Base-by-base conservation (phyloP, 2,888 invertebrate species). In the Tyria jacobaeae region DNA sequence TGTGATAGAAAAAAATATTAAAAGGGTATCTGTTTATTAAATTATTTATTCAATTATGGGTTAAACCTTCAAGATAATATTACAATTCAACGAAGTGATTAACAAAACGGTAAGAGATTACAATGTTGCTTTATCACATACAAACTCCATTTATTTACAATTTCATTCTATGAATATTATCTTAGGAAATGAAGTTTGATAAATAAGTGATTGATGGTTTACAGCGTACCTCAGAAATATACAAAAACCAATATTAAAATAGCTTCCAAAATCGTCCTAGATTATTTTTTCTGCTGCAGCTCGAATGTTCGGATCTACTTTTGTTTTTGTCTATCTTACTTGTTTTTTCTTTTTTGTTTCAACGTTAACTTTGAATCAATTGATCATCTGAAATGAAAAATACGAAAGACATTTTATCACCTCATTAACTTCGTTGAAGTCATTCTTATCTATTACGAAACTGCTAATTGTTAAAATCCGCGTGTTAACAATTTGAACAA, bases 1-100 rank as follows among this genome's bases (percentile, higher is more conserved):
- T 17, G 6, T 21, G 17, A 9, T 10, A 10, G 41, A 5, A 44
- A 44, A 17, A 21, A 44, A 44, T 2, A 3, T 17, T 41, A 9
- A 9, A 2, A 44, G 4, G 5, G 41, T 31, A 7, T 31, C 6
- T 31, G 27, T 0, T 3, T 3, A 10, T 1, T 10, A 27, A 27
- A 6, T 25, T 27, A 27, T 27, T 15, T 49, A 49, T 55, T 44
- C n/a, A 27, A 44, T 7, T 21, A 60, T 64, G 68, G 21, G 44
- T 4, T 21, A 44, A 44, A 35, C 6, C 14, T 47, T 47, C 24
- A 15, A 24, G 14, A 24, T 24, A 24, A 17, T 24, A 47, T 12
- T 69, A 72, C 59, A 74, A 78, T 85, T 83, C 85, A 64, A 56
- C 35, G 82, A 85, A 85, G 66, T 71, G 74, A 79, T 80, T 72